These are phyloP conservation scores for Polypedilum pembai DNA, from an alignment of 1,140 invertebrate genomes.

Conservation along the genomic window DNA sequence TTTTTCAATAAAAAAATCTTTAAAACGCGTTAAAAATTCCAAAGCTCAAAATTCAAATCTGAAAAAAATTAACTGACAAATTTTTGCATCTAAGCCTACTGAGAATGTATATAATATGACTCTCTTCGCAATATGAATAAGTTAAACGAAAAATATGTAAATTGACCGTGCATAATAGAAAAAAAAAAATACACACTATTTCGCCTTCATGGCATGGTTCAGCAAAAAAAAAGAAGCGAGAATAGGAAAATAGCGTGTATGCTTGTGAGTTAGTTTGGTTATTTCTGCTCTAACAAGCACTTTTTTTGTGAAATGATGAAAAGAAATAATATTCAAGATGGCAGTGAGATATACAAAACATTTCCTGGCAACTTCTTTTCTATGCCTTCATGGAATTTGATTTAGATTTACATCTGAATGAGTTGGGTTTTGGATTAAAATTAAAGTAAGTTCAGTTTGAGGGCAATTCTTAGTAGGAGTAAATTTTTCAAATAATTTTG, in stretches of 20 bases:
- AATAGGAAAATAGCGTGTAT: neutral
- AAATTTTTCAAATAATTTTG: too few relatives aligned
- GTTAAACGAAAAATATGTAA: constrained; percentile 25
- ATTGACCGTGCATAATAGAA: neutral
- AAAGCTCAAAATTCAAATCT: too few relatives aligned
- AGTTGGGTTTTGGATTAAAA: too few relatives aligned
- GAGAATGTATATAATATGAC: neutral
- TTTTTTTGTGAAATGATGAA: neutral
- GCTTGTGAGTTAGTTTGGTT: too few relatives aligned
- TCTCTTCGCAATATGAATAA: neutral
- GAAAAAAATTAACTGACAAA: too few relatives aligned
- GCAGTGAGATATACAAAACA: neutral
- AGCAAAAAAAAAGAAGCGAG: neutral
- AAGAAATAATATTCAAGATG: neutral
- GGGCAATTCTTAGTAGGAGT: too few relatives aligned
- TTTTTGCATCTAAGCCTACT: too few relatives aligned
- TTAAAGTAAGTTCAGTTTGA: too few relatives aligned
- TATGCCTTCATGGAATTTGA: neutral
- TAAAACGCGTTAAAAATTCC: neutral
- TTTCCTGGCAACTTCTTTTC: neutral
- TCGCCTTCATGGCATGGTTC: neutral
- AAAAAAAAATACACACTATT: too few relatives aligned
- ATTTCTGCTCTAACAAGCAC: too few relatives aligned
- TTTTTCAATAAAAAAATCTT: neutral
- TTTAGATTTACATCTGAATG: too few relatives aligned